A percentile compares a stretch with the other conserved stretches of the same genome.
Evolutionary conservation across 1,140 invertebrate genomes (phyloP).

Genomic region (Neodiprion pinetum): DNA sequence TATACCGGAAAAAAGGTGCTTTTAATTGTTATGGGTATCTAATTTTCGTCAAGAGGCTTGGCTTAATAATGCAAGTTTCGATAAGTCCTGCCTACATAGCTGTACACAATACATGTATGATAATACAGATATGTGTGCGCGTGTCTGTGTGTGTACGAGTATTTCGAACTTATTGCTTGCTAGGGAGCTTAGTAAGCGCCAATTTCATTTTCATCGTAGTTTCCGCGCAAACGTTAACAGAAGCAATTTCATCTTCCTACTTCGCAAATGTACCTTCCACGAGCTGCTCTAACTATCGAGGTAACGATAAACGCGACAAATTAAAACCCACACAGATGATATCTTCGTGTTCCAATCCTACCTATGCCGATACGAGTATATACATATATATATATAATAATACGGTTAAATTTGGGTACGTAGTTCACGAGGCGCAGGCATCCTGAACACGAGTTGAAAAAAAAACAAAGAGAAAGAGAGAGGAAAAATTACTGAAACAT

Average conservation of each 20-base stretch:
- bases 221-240: conserved; percentile 7
- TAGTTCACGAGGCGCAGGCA: too few species aligned
- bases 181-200: not conserved
- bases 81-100: too few species aligned
- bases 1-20: too few species aligned
- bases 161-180: not conserved
- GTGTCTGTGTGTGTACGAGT: not conserved
- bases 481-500: too few species aligned
- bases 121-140: not conserved
- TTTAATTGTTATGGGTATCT: too few species aligned
- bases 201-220: conserved; percentile 7
- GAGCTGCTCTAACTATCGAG: not conserved
- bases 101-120: not conserved
- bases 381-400: not conserved
- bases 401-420: too few species aligned
- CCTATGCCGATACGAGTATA: not conserved
- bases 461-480: too few species aligned
- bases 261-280: not conserved
- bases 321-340: conserved; percentile 5
- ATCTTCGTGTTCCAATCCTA: not conserved
- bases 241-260: conserved; percentile 7
- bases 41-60: too few species aligned
- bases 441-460: too few species aligned
- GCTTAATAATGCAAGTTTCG: too few species aligned
- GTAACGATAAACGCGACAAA: conserved; percentile 5